These are phyloP conservation scores for Chaetogeoica ovagalla DNA, from an alignment of 2,888 invertebrate genomes.

Conservation along the genomic window DNA sequence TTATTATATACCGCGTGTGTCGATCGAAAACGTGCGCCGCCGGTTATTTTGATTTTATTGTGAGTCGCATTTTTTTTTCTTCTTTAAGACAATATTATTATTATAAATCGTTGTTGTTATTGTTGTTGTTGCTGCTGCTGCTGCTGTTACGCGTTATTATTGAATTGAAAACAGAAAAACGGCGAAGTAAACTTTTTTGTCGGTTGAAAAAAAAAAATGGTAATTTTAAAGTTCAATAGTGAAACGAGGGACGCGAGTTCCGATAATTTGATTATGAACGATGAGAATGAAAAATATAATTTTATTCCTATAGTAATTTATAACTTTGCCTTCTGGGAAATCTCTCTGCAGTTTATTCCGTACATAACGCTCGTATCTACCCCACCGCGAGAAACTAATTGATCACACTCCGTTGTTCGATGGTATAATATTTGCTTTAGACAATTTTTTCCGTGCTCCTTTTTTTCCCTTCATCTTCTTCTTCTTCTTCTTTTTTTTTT, in stretches of 20 bases:
- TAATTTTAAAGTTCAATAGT: constrained; percentile 23
- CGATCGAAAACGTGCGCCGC: no score
- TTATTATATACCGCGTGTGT: no score
- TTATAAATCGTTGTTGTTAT: no score
- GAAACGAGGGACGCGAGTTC: background rate
- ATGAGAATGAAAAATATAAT: constrained; percentile 17
- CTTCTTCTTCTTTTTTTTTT: no score
- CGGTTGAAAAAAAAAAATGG: constrained; percentile 21
- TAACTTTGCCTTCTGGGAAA: constrained; percentile 29
- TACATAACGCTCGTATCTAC: background rate
- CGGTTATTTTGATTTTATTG: no score
- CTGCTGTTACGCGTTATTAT: background rate
- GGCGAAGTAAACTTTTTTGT: background rate
- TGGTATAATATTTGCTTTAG: constrained; percentile 10
- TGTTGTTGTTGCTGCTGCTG: no score
- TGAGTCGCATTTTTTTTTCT: no score
- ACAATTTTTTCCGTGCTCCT: background rate
- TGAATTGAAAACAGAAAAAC: background rate
- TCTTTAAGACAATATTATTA: no score
- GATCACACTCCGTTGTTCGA: constrained; percentile 17
- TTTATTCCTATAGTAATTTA: constrained; percentile 35
- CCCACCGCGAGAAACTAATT: constrained; percentile 5
- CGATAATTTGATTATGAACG: constrained; percentile 34
- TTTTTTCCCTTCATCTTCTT: no score
- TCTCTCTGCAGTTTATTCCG: background rate